Percentiles rank a stretch among this genome's conserved stretches.
Evolutionary conservation across 2,888 invertebrate species (phyloP).

Genomic region (Emmelina monodactyla): DNA sequence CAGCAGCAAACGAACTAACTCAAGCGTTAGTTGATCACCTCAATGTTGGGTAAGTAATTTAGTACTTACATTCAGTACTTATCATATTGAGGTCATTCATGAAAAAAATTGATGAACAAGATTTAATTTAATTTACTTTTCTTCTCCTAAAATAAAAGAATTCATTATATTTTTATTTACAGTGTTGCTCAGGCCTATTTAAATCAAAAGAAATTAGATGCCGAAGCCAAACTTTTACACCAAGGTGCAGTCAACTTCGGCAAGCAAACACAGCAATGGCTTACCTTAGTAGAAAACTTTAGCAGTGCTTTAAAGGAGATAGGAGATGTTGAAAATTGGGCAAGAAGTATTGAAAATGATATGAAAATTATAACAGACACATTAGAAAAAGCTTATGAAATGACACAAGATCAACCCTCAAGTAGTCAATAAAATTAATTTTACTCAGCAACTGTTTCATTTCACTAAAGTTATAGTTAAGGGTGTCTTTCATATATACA

Average conservation of each 20-base stretch:
- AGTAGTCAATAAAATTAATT: too few relatives aligned
- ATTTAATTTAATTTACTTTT: not conserved
- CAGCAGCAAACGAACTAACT: conserved; percentile 91
- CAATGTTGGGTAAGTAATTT: conserved; percentile 86
- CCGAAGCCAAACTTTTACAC: conserved; percentile 95
- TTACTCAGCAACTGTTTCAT: too few relatives aligned
- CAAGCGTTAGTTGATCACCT: conserved; percentile 95
- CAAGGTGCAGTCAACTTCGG: conserved; percentile 93
- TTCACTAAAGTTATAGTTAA: too few relatives aligned
- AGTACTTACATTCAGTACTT: not conserved
- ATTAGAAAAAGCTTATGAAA: conserved; percentile 92
- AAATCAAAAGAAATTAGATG: conserved; percentile 96
- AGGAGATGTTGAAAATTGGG: conserved; percentile 99
- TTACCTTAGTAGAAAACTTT: conserved; percentile 88
- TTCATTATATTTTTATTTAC: too few relatives aligned
- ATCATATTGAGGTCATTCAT: not conserved
- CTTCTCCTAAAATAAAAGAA: not conserved
- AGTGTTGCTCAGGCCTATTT: conserved; percentile 98
- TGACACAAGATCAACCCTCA: conserved; percentile 45
- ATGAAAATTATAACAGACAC: conserved; percentile 92
- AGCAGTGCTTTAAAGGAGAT: conserved; percentile 92
- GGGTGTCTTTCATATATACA: too few relatives aligned
- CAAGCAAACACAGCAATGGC: conserved; percentile 97
- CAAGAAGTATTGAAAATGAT: conserved; percentile 94
- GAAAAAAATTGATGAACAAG: not conserved